Evolutionary conservation across 2,797 vertebrate genomes (phyloP), one percentile per base, ranked within the genome.

Genomic region (Cyprinella venusta): DNA sequence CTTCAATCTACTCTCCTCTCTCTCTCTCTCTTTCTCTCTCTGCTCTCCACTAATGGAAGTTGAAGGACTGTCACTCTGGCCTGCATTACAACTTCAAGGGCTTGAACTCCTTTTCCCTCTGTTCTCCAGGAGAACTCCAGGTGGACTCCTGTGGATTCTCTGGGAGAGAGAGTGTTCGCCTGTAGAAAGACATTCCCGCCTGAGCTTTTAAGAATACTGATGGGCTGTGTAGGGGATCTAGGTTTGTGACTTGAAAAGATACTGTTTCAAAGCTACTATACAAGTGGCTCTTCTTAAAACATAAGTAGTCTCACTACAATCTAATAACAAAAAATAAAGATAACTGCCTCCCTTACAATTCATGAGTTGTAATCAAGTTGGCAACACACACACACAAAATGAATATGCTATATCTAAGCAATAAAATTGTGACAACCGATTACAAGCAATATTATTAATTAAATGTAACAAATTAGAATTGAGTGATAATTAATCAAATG

Each of bases 11-110:
- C 36, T 76, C 8, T 4, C 6, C 65, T 56, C 24, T 70, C 40
- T 80, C 52, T 30, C 76, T 16, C 6, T 81, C 80, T 42, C 76
- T 68, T 63, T n/a, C 7, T 81, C 80, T 45, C 74, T 33, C 74
- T 45, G 72, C 70, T 80, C 76, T 71, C 24, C 68, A 33, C 45
- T 85, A 87, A 86, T 86, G 63, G 70, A 85, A 45, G 76, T 69
- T 81, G 80, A 87, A 79, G 52, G 63, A 86, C 59, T 79, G 84
- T 84, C 82, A 79, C 16, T 80, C 48, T 82, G 70, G 65, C 64
- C 82, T 63, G n/a, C 67, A 67, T 76, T 76, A 59, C 24, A 26
- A 59, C 68, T 83, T 82, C 71, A 71, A 80, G 38, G 65, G 78
- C 76, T 61, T 65, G 33, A 84, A 75, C 64, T 80, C 42, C 12